phyloP scores from a whole-genome alignment of 2,888 invertebrate genomes.

The Drepanosiphum platanoidis region DNA sequence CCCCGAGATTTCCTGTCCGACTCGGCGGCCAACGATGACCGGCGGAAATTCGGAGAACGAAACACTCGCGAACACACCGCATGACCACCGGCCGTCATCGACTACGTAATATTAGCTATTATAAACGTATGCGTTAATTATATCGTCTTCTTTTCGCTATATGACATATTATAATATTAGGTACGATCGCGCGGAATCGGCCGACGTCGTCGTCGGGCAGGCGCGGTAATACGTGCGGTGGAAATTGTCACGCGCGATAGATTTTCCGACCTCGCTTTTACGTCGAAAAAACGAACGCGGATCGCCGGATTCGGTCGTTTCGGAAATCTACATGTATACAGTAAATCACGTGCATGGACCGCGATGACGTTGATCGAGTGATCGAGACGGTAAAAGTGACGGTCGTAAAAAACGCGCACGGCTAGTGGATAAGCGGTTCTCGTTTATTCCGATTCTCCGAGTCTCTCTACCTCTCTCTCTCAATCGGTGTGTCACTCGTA shows the following conservation, averaged over 20 bases:
- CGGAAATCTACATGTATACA: too few species aligned
- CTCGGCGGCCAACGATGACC: neutral
- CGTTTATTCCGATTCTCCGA: too few species aligned
- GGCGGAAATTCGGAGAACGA: neutral
- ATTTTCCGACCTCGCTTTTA: neutral
- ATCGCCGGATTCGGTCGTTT: neutral
- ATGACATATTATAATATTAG: neutral
- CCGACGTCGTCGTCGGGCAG: neutral
- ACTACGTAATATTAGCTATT: neutral
- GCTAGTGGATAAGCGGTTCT: too few species aligned
- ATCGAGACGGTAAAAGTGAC: too few species aligned
- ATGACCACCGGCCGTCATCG: neutral
- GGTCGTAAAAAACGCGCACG: too few species aligned
- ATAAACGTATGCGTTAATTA: neutral
- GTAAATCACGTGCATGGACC: too few species aligned
- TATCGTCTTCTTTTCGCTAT: neutral
- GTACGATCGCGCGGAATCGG: neutral
- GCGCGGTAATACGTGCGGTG: neutral
- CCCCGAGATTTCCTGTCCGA: conserved; percentile 6
- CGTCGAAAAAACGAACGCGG: neutral
- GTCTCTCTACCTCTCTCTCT: too few species aligned
- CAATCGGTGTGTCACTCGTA: too few species aligned
- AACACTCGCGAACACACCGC: too few species aligned
- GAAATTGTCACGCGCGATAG: neutral
- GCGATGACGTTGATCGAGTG: too few species aligned